Conservation (phyloP, 2,113 vertebrate genomes). For the Microcebus murinus region DNA sequence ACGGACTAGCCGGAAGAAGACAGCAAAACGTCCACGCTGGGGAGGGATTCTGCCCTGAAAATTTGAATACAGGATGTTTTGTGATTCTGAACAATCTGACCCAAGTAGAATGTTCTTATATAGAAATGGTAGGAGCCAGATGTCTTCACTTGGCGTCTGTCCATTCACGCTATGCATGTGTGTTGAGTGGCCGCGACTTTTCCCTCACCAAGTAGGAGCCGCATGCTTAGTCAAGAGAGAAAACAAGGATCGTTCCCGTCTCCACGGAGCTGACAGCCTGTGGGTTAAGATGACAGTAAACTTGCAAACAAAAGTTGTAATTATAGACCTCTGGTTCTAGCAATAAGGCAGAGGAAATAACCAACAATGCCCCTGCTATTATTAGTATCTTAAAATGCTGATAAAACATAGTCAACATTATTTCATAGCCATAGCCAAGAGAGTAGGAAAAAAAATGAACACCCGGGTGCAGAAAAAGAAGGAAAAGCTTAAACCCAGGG, state of each 20-base stretch:
- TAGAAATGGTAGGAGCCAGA: not conserved
- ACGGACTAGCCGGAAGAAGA: not conserved
- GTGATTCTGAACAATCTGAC: not conserved
- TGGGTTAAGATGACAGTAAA: not conserved
- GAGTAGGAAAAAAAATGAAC: not conserved
- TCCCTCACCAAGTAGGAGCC: not conserved
- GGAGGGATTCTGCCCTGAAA: not conserved
- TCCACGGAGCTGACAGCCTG: not conserved
- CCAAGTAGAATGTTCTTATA: not conserved
- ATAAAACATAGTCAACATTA: not conserved
- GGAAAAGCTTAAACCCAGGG: not conserved
- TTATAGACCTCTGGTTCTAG: not conserved
- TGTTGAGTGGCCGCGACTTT: not conserved
- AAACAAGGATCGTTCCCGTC: not conserved
- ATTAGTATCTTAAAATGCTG: not conserved
- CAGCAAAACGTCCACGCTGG: accelerated
- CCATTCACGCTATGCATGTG: not conserved
- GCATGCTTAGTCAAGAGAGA: not conserved
- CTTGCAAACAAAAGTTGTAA: not conserved
- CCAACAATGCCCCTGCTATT: not conserved
- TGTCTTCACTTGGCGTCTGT: not conserved
- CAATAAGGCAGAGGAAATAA: not conserved
- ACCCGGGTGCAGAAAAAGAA: not conserved
- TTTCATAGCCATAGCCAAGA: not conserved
- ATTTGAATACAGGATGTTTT: no score